Evolutionary conservation across 1,140 invertebrate genomes (phyloP), one percentile per base, ranked within the genome.

Genomic region (Drosophila orosa): DNA sequence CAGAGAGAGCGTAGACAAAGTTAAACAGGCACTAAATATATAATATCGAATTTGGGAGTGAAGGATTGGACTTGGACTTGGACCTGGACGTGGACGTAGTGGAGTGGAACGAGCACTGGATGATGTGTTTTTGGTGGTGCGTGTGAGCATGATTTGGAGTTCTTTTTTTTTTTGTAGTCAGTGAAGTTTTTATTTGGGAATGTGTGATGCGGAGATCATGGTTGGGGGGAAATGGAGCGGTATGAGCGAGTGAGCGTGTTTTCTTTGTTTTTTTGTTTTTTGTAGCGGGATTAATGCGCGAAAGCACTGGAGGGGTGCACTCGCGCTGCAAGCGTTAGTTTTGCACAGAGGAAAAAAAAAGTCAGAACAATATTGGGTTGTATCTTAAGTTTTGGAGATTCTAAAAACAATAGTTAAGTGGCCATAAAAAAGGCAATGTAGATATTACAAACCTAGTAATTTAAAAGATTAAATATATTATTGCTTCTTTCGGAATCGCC

Each of bases 161-260:
- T 62, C 24, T 50, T 63, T 56, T 48, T 39, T 47, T 61, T 47
- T 50, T 48, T 50, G 44, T 55, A 52, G 48, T 33, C 19, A 42
- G 69, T 60, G 61, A 67, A 63, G 50, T 29, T 52, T 33, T 8
- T 33, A 4, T 39, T 39, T 50, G 50, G 57, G 61, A n/a, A 68
- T 66, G 80, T 83, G 74, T 77, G 74, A 75, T 77, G 83, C 58
- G 62, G 56, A 89, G 80, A 89, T 87, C 71, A 82, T 85, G 82
- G 80, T 74, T 79, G 77, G 75, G 81, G 78, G 75, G 66, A 77
- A 86, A 87, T 83, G 80, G 82, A 86, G 83, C 83, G 82, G 82
- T 86, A 86, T 86, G 82, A 87, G 82, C 83, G 82, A 86, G 83
- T 87, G 82, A 85, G 79, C 82, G 82, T 87, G 74, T 65, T 65